phyloP scores from a whole-genome alignment of 2,888 invertebrate species.

The Aplocera efformata region DNA sequence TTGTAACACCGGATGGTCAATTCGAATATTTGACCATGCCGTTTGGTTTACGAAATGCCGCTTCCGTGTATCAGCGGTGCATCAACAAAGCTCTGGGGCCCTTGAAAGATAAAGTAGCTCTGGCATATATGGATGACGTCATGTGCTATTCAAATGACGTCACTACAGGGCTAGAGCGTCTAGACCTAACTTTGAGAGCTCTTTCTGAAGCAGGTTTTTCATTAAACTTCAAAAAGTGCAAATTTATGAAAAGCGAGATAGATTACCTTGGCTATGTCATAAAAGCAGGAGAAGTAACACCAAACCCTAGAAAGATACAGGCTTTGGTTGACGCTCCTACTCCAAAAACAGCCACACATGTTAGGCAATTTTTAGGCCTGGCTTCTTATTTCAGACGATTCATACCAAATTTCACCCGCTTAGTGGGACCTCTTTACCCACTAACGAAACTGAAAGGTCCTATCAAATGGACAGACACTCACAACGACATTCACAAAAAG shows the following conservation, averaged over 20 bases:
- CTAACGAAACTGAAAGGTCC: slow-evolving; percentile 30
- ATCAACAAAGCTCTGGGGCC: slow-evolving; percentile 22
- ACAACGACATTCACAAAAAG: slow-evolving; percentile 17
- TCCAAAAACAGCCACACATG: slow-evolving; percentile 24
- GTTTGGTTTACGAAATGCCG: slow-evolving; percentile 27
- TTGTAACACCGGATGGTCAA: slow-evolving; percentile 23
- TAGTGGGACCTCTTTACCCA: slow-evolving; percentile 29
- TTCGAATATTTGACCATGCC: slow-evolving; percentile 30
- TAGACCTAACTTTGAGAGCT: slow-evolving; percentile 16
- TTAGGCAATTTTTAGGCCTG: slow-evolving; percentile 23
- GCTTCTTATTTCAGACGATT: slow-evolving; percentile 23
- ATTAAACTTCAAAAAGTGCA: slow-evolving; percentile 27
- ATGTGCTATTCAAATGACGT: slow-evolving; percentile 12
- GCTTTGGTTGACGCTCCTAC: slow-evolving; percentile 21
- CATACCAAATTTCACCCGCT: slow-evolving; percentile 18
- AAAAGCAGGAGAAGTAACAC: slow-evolving; percentile 21
- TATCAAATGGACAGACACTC: slow-evolving; percentile 22
- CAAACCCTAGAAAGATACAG: slow-evolving; percentile 26
- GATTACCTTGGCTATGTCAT: slow-evolving; percentile 28
- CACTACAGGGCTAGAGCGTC: slow-evolving; percentile 17
- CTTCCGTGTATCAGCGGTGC: slow-evolving; percentile 24
- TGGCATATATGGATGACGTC: slow-evolving; percentile 28
- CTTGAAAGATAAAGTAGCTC: slow-evolving; percentile 13
- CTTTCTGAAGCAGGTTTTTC: slow-evolving; percentile 27
- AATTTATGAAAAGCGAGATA: slow-evolving; percentile 25